Conservation (phyloP, 1,140 invertebrate species). For the Chrysoperla carnea region DNA sequence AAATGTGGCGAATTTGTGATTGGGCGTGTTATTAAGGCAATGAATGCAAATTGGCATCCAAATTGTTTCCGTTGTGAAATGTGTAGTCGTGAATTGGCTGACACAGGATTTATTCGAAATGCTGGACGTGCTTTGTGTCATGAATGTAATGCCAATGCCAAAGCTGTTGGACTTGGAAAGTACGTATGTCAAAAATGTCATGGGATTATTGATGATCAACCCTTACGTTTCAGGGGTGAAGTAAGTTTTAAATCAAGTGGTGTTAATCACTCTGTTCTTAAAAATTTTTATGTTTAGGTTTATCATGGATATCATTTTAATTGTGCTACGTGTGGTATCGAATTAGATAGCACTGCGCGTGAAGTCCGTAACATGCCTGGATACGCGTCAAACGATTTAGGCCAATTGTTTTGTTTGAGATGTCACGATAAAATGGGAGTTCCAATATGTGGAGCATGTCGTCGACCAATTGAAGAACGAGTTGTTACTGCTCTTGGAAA, state of each 20-base stretch:
- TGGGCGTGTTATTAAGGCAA: conserved; percentile 96
- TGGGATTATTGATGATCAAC: conserved; percentile 91
- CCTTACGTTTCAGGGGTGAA: conserved; percentile 89
- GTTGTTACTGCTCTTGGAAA: conserved; percentile 96
- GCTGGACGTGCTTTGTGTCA: conserved; percentile 86
- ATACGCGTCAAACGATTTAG: conserved; percentile 82
- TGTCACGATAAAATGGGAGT: conserved; percentile 99
- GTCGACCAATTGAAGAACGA: conserved; percentile 88
- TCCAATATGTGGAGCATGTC: conserved; percentile 92
- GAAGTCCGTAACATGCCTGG: conserved; percentile 85
- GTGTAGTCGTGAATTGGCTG: conserved; percentile 80
- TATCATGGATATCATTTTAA: conserved; percentile 99
- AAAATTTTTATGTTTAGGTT: conserved; percentile 16
- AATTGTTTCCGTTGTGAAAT: conserved; percentile 92
- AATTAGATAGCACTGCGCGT: conserved; percentile 77
- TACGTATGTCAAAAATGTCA: conserved; percentile 99
- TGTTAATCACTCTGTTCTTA: neutral
- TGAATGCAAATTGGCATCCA: conserved; percentile 98
- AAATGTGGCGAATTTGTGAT: conserved; percentile 96
- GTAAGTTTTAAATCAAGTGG: conserved; percentile 12
- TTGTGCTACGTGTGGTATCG: conserved; percentile 77
- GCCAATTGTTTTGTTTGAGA: conserved; percentile 90
- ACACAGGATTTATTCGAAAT: conserved; percentile 94
- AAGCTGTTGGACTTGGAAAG: conserved; percentile 87
- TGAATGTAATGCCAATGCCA: conserved; percentile 90